Base-by-base conservation (phyloP, 2,113 vertebrate species). In the Heteronetta atricapilla region DNA sequence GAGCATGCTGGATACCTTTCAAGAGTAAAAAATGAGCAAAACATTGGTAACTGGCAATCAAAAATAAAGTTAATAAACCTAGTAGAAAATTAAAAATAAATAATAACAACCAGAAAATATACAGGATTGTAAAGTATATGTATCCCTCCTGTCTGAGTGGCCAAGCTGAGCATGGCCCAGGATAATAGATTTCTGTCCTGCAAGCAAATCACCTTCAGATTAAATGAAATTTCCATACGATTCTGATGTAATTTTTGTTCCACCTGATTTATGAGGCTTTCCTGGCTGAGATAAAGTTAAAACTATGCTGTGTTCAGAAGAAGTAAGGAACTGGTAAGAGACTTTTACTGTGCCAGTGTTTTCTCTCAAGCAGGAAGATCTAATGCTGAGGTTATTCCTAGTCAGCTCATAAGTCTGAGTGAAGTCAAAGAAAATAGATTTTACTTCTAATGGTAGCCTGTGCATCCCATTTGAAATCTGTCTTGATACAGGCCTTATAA, bases 301-400 rank as follows among this genome's bases (percentile, higher is more conserved):
- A 93, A 38, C 29, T 44, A 8, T 15, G 28, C 23, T 83, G 40
- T 46, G 0, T 59, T 34, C 46, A 22, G 33, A 36, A 59, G 11
- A 29, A 75, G 36, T 53, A 72, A 77, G 86, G 55, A 62, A 10
- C 21, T 19, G 11, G 28, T 68, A 64, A 63, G 5, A 21, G n/a
- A 48, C 46, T 85, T 64, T 52, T 72, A 40, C 10, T n/a, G 13
- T 62, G 31, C 11, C 0, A 0, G 11, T 73, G 44, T 33, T 73
- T 88, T 69, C 44, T 64, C 52, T 76, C 58, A 62, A 42, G 34
- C 18, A 62, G 48, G 5, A 85, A 22, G 42, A 73, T 23, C 4
- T 82, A 42, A 73, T 40, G 34, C 26, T 46, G 44, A 13, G 18
- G 13, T 56, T 86, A 42, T 64, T 74, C 28, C 25, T 33, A 26